Conservation (phyloP, 2,888 invertebrate species). For the Amiota mariae region DNA sequence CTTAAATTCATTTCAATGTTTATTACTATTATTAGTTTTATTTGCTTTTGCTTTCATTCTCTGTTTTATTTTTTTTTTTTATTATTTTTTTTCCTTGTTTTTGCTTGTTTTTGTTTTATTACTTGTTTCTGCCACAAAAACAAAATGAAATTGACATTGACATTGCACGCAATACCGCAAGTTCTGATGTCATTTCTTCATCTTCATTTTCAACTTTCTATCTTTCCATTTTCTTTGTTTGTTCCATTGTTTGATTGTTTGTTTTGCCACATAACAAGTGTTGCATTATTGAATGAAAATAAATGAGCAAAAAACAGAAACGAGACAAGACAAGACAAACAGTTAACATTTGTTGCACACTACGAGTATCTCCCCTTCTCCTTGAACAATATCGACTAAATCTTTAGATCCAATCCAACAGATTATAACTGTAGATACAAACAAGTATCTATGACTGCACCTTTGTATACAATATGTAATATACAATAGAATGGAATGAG, state of each 20-base stretch:
- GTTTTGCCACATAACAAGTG: constrained; percentile 24
- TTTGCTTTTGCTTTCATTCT: constrained; percentile 6
- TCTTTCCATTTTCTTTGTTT: no score
- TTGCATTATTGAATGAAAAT: constrained; percentile 25
- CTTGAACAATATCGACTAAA: not conserved
- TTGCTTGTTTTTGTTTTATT: constrained; percentile 4
- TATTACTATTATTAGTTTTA: constrained; percentile 23
- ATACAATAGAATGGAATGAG: not conserved
- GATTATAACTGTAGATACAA: not conserved
- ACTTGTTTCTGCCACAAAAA: constrained; percentile 28
- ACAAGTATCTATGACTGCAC: not conserved
- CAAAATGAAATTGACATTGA: constrained; percentile 51
- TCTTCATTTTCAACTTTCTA: not conserved
- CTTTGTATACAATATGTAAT: not conserved
- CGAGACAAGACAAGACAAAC: not conserved
- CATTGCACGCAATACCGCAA: constrained; percentile 39
- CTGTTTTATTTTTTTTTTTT: constrained; percentile 8
- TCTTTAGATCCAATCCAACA: not conserved
- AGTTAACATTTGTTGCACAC: not conserved
- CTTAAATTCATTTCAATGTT: constrained; percentile 27
- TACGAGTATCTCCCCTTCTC: not conserved
- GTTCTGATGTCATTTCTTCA: not conserved
- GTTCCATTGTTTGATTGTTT: no score
- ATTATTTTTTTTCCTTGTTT: constrained; percentile 17
- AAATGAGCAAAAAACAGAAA: not conserved